phyloP scores from a whole-genome alignment of 1,140 invertebrate genomes.

The Tribolium madens region DNA sequence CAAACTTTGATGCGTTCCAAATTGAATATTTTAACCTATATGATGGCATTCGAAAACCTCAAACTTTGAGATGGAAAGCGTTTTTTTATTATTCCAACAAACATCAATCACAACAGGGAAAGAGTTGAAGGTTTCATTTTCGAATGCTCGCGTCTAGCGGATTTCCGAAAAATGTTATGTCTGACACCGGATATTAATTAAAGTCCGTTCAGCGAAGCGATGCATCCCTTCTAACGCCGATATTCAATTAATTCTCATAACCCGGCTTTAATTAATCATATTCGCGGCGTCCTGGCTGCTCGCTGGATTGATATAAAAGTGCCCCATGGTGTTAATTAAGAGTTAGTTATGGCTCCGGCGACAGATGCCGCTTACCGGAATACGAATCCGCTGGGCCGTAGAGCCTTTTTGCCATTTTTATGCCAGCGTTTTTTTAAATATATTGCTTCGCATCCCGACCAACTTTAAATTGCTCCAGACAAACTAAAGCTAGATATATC shows the following conservation, averaged over 20 bases:
- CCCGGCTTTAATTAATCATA: slow-evolving; percentile 45
- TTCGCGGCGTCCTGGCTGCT: slow-evolving; percentile 36
- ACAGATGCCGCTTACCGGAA: slow-evolving; percentile 44
- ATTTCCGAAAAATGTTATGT: slow-evolving; percentile 32
- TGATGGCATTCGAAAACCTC: slow-evolving; percentile 17
- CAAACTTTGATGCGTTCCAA: slow-evolving; percentile 31
- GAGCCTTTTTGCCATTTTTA: background rate
- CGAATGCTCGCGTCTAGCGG: slow-evolving; percentile 15
- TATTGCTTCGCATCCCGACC: background rate
- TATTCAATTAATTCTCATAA: slow-evolving; percentile 46
- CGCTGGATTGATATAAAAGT: slow-evolving; percentile 48
- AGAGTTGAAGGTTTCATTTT: slow-evolving; percentile 11
- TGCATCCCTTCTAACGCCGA: slow-evolving; percentile 43
- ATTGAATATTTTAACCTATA: slow-evolving; percentile 37
- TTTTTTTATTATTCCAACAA: slow-evolving; percentile 20
- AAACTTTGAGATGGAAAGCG: background rate
- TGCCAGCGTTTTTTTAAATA: background rate
- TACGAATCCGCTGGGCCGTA: background rate
- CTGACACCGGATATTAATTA: slow-evolving; percentile 46
- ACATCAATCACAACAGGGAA: slow-evolving; percentile 18
- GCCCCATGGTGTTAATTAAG: slow-evolving; percentile 53
- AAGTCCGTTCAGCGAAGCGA: slow-evolving; percentile 42
- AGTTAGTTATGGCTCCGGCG: slow-evolving; percentile 46
- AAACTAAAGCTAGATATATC: too few relatives aligned
- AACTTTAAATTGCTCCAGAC: background rate